Conservation (phyloP, 2,888 invertebrate genomes). For the Odontocerum albicorne region DNA sequence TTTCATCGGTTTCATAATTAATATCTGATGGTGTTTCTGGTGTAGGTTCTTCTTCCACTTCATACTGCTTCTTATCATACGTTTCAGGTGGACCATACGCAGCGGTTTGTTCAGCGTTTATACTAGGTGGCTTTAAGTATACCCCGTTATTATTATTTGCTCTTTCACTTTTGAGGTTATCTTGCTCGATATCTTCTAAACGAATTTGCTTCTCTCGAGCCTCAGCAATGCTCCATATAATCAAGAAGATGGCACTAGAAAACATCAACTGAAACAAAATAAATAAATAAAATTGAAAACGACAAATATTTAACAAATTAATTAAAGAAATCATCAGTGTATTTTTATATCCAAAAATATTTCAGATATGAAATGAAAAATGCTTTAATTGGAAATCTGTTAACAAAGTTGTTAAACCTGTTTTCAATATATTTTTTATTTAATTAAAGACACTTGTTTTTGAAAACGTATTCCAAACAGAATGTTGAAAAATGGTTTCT, state of each 20-base stretch:
- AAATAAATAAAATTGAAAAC: too few species aligned
- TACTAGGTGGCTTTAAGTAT: constrained; percentile 14
- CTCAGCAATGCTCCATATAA: constrained; percentile 1
- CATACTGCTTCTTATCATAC: constrained; percentile 25
- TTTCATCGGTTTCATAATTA: constrained; percentile 7
- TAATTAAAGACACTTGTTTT: too few species aligned
- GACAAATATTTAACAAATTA: neutral
- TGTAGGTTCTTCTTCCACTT: constrained; percentile 32
- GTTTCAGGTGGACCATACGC: constrained; percentile 19
- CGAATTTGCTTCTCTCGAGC: constrained; percentile 62
- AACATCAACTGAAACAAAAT: constrained; percentile 22
- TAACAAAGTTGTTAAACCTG: neutral
- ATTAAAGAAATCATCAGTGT: neutral
- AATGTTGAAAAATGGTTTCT: too few species aligned
- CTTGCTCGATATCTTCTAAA: constrained; percentile 74
- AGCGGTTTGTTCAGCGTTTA: constrained; percentile 20
- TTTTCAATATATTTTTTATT: neutral
- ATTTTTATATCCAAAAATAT: neutral
- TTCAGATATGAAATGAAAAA: neutral
- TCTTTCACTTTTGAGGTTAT: constrained; percentile 64
- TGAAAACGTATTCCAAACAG: too few species aligned
- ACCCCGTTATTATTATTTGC: constrained; percentile 40
- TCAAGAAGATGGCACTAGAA: neutral
- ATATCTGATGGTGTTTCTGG: constrained; percentile 21
- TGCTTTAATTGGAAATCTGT: neutral